Conservation (phyloP, 2,888 invertebrate genomes). For the Acrobasis consociella region DNA sequence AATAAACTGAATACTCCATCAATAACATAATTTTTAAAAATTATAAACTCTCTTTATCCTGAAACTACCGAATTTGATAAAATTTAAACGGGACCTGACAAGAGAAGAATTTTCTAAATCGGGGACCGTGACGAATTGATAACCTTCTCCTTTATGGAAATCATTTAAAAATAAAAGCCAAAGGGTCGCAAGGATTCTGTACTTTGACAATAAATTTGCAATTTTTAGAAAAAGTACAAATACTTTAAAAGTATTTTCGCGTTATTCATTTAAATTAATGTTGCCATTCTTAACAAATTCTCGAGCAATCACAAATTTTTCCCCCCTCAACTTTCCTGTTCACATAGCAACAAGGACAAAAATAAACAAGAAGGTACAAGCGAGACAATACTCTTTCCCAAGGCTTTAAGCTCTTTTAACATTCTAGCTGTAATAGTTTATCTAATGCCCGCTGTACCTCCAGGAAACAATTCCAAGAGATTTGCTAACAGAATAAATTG, state of each 20-base stretch:
- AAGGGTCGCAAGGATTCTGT: no score
- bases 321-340: neutral
- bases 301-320: constrained; percentile 3
- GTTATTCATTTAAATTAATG: neutral
- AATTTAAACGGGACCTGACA: no score
- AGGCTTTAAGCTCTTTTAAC: neutral
- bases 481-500: constrained; percentile 14
- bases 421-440: neutral
- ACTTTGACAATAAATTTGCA: neutral
- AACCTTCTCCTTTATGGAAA: no score
- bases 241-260: neutral
- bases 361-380: neutral
- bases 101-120: no score
- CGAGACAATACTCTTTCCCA: neutral
- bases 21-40: no score
- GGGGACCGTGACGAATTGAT: no score
- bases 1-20: no score
- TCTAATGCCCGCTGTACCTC: neutral
- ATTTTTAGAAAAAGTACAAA: neutral
- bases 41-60: no score
- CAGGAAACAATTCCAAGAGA: constrained; percentile 5
- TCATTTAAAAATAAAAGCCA: no score
- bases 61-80: no score
- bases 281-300: neutral
- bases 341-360: neutral